These are phyloP conservation scores for Carposina sasakii DNA, from an alignment of 1,140 invertebrate genomes.

Conservation along the genomic window DNA sequence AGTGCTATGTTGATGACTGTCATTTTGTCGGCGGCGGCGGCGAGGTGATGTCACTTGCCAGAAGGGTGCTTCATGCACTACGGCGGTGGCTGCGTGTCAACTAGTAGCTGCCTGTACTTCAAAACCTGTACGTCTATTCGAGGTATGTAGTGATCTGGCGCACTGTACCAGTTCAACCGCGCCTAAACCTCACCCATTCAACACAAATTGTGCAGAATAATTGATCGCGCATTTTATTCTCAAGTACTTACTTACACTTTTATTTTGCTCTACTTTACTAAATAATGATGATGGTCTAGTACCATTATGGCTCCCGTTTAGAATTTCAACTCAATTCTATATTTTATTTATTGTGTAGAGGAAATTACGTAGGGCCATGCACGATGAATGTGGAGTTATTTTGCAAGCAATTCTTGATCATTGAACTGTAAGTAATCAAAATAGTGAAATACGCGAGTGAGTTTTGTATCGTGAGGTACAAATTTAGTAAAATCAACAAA, in stretches of 20 bases:
- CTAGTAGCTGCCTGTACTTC: too few relatives aligned
- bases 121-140: too few relatives aligned
- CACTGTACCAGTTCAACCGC: constrained; percentile 26
- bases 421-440: too few relatives aligned
- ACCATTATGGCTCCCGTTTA: neutral
- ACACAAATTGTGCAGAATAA: constrained; percentile 44
- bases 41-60: constrained; percentile 15
- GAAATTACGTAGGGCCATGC: too few relatives aligned
- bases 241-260: constrained; percentile 27
- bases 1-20: constrained; percentile 40
- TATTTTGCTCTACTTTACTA: neutral
- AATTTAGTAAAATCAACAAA: too few relatives aligned
- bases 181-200: constrained; percentile 34
- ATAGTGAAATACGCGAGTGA: too few relatives aligned
- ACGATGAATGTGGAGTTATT: too few relatives aligned
- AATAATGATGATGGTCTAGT: neutral
- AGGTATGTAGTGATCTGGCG: too few relatives aligned
- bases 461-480: constrained; percentile 6
- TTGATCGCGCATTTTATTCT: constrained; percentile 28
- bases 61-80: constrained; percentile 32
- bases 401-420: too few relatives aligned
- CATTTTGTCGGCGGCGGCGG: constrained; percentile 16
- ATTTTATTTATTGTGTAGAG: too few relatives aligned
- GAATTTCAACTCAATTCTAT: too few relatives aligned
- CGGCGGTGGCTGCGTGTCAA: too few relatives aligned